Base-by-base conservation (phyloP, 1,140 invertebrate genomes). In the Heliothis virescens region DNA sequence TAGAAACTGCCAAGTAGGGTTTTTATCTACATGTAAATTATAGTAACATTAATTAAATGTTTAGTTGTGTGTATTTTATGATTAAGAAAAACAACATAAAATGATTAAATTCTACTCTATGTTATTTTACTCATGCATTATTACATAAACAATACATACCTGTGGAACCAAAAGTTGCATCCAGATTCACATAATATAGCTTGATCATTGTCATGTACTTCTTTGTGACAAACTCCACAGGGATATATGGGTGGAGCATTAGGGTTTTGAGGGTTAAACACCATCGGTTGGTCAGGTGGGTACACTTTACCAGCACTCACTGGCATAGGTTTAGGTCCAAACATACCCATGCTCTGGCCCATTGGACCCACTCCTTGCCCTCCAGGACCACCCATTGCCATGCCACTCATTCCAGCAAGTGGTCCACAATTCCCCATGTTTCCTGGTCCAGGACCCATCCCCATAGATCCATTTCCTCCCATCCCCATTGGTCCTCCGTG, bases 141-240 rank as follows among this genome's bases (percentile, higher is more conserved):
- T 41, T 41, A 41, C 34, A 41, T 21, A 67, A 21, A 12, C 11
- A 12, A 9, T 18, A 67, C 93, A 96, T 93, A 98, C 97, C 98
- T 97, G 95, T 99, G 99, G 95, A 99, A 99, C 98, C 99, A 99
- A 95, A 99, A 99, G 95, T 99, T 99, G 95, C 99, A 99, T 50
- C 99, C 99, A 89, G 98, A 99, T 95, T 99, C 99, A 95, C 99
- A 99, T 67, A 99, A 96, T 83, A 99, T 98, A 9, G 98, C 99
- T 95, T 99, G 99, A 95, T 99, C 99, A 95, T 99, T 99, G 92
- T 99, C 99, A 95, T 99, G 98, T 3, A 99, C 98, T 96, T 99
- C 99, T 95, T 99, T 99, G 94, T 99, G 99, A 95, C 99, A 99
- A 78, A 98, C 97, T 82, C 98, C 98, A 95, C 99, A 99, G 0